Base-by-base conservation (phyloP, 2,797 vertebrate species). In the Cuculus canorus region DNA sequence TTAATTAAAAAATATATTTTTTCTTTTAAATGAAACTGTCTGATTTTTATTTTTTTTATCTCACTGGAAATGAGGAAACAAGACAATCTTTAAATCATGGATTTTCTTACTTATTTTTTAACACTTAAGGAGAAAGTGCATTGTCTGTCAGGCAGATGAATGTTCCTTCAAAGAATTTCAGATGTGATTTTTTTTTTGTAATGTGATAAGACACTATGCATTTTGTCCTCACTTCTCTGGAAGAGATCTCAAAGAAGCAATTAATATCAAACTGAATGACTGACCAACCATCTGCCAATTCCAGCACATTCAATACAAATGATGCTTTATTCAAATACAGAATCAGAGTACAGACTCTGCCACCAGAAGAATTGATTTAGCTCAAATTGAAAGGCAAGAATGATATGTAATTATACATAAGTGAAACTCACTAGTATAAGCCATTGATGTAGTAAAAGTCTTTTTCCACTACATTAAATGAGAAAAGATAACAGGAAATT, bases 221-320 rank as follows among this genome's bases (percentile, higher is more conserved):
- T 94, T 94, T 96, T 96, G 77, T 96, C 71, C 69, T 92, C 91
- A 53, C 88, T 78, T 86, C 90, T 93, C 85, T 96, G 85, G 66
- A 95, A 84, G 68, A 39, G 66, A 84, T 92, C 69, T 96, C 84
- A 96, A 92, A 96, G 96, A 96, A 96, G 72, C 73, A 90, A 92
- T 97, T 97, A 96, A 93, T 93, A 96, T 94, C 84, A 91, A 80
- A 96, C 82, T 93, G 94, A 97, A 96, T 90, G 93, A 93, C 88
- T 94, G 95, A 82, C 89, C 82, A 86, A 82, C 91, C 92, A 88
- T 96, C 96, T 96, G 92, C 93, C 82, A 95, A 84, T 90, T 94
- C 82, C 93, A 95, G 75, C 54, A 86, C 69, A 87, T 96, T 94
- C 75, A 93, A 81, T 90, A 95, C 59, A 96, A 96, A 92, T 83